Conservation (phyloP, 2,113 vertebrate species). For the Elaphurus davidianus region DNA sequence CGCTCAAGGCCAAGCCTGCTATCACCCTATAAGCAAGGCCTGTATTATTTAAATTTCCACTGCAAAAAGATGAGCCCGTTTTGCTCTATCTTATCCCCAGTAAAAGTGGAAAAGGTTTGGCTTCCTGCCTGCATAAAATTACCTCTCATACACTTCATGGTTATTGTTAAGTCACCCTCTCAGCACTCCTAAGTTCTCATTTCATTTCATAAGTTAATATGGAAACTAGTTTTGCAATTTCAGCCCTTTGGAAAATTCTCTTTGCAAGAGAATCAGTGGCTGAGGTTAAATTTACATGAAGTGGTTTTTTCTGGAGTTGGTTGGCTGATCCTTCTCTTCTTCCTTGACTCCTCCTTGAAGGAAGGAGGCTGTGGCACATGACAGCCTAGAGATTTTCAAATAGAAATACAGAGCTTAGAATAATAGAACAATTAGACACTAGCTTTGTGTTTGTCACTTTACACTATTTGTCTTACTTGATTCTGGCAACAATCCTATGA, state of each 20-base stretch:
- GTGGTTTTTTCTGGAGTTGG: not conserved
- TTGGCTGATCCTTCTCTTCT: not conserved
- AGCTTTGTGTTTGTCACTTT: not conserved
- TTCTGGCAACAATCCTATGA: not conserved
- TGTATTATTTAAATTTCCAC: not conserved
- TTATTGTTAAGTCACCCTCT: not conserved
- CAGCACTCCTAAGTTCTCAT: not conserved
- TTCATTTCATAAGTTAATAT: not conserved
- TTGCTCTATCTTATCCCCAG: not conserved
- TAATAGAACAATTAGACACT: not conserved
- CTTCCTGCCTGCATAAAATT: not conserved
- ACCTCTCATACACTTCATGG: not conserved
- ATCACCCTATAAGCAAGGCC: not conserved
- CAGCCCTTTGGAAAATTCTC: not conserved
- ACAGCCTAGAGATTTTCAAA: not conserved
- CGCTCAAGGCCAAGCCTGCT: not conserved
- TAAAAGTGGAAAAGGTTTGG: slow-evolving; percentile 3
- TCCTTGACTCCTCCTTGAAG: not conserved
- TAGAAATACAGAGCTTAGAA: not conserved
- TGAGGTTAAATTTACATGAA: too few relatives aligned
- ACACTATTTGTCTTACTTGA: not conserved
- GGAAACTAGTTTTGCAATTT: not conserved
- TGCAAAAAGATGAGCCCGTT: not conserved
- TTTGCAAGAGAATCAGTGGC: not conserved
- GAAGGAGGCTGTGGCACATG: not conserved